Evolutionary conservation across 2,888 invertebrate genomes (phyloP).

Genomic region (Monoplex corrugatus): DNA sequence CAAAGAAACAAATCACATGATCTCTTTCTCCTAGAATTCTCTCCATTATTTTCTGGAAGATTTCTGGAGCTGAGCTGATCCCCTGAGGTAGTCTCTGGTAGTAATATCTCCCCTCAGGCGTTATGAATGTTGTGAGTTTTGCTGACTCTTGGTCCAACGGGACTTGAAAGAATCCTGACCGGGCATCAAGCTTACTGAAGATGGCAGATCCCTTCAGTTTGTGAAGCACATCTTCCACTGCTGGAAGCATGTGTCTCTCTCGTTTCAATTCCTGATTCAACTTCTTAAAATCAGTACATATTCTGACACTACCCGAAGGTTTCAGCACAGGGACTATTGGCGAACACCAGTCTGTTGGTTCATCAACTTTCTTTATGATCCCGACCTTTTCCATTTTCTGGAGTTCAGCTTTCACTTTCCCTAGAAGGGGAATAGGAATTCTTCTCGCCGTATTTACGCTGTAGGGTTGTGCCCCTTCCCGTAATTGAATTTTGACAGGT

Average conservation of each 20-base stretch:
- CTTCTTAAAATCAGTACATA: conserved; percentile 18
- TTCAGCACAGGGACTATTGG: conserved; percentile 7
- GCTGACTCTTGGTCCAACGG: neutral
- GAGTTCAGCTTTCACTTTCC: conserved; percentile 1
- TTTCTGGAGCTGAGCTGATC: conserved; percentile 26
- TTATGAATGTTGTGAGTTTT: conserved; percentile 46
- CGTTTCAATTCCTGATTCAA: neutral
- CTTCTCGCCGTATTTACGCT: neutral
- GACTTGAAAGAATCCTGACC: neutral
- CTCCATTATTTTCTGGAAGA: conserved; percentile 41
- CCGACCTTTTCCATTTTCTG: neutral
- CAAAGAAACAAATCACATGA: neutral
- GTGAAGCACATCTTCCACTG: conserved; percentile 15
- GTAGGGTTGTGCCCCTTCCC: neutral
- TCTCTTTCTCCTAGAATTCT: neutral
- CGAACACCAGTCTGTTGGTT: neutral
- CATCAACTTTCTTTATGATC: neutral
- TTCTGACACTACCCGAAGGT: neutral
- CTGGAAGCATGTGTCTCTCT: neutral
- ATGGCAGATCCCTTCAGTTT: conserved; percentile 25
- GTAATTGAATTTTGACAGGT: neutral
- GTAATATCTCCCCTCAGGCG: conserved; percentile 28
- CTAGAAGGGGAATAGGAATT: neutral
- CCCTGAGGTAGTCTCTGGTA: neutral
- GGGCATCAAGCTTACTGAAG: conserved; percentile 35